A percentile compares a stretch with the other conserved stretches of the same genome.
Evolutionary conservation across 30 jellyfish, hydroid and myxozoan genomes (phyloP).

Genomic region (Rhopilema esculentum): DNA sequence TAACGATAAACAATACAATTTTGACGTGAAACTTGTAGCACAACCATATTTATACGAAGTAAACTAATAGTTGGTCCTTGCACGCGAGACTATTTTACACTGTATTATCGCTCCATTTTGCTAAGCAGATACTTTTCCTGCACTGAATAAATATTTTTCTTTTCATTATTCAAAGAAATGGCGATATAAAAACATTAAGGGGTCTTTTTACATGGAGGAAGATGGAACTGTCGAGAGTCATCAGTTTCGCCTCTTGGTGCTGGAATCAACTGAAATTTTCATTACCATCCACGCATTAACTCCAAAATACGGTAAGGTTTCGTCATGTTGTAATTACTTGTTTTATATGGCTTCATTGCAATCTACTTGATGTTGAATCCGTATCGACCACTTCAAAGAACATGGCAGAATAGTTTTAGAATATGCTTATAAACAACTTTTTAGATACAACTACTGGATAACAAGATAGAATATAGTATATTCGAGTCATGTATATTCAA

Average conservation of each 20-base stretch:
- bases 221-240: slow-evolving; percentile 81
- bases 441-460: too few relatives aligned
- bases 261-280: slow-evolving; percentile 79
- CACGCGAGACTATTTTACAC: background rate
- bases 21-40: too few relatives aligned
- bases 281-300: slow-evolving; percentile 75
- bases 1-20: too few relatives aligned
- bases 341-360: background rate
- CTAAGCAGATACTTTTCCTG: background rate
- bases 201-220: slow-evolving; percentile 81
- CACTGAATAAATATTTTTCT: background rate
- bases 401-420: too few relatives aligned
- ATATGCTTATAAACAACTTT: too few relatives aligned
- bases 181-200: slow-evolving; percentile 78
- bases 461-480: too few relatives aligned
- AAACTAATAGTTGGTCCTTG: too few relatives aligned
- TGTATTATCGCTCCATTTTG: background rate
- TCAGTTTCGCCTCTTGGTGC: slow-evolving; percentile 75
- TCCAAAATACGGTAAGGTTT: slow-evolving; percentile 87
- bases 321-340: too few relatives aligned
- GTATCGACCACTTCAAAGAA: too few relatives aligned
- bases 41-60: too few relatives aligned
- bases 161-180: slow-evolving; percentile 77
- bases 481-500: too few relatives aligned
- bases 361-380: background rate